A percentile compares a stretch with the other conserved stretches of the same genome.
phyloP scores from a whole-genome alignment of 2,113 vertebrate species.

The Burhinus oedicnemus region DNA sequence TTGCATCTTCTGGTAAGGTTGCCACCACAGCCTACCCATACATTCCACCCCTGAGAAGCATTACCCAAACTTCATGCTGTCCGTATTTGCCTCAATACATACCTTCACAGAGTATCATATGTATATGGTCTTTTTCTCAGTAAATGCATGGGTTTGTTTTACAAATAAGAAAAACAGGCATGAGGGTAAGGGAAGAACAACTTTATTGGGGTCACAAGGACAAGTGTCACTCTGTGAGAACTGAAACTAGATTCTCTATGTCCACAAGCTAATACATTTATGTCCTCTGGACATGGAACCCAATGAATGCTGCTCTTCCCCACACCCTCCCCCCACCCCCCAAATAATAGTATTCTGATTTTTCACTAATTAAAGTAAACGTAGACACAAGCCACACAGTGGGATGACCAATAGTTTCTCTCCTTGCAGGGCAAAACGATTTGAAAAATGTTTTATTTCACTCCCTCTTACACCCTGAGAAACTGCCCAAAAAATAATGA shows the following conservation, averaged over 20 bases:
- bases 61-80: neutral
- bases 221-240: neutral
- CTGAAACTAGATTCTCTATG: neutral
- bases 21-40: neutral
- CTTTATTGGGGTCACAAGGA: neutral
- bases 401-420: neutral
- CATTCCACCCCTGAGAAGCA: neutral
- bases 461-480: neutral
- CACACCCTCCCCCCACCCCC: neutral
- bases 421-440: neutral
- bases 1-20: neutral
- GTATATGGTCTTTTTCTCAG: neutral
- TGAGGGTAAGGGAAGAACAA: neutral
- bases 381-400: neutral
- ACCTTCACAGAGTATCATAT: neutral
- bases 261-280: neutral
- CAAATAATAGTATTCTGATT: neutral
- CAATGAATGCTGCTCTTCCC: neutral
- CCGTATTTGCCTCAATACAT: neutral
- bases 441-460: neutral
- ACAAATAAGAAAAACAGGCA: neutral
- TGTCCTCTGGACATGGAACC: neutral
- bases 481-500: neutral
- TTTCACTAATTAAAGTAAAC: neutral
- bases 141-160: neutral